A percentile compares a stretch with the other conserved stretches of the same genome.
Conservation (phyloP, 1,140 invertebrate genomes). For the Drosophila novamexicana region DNA sequence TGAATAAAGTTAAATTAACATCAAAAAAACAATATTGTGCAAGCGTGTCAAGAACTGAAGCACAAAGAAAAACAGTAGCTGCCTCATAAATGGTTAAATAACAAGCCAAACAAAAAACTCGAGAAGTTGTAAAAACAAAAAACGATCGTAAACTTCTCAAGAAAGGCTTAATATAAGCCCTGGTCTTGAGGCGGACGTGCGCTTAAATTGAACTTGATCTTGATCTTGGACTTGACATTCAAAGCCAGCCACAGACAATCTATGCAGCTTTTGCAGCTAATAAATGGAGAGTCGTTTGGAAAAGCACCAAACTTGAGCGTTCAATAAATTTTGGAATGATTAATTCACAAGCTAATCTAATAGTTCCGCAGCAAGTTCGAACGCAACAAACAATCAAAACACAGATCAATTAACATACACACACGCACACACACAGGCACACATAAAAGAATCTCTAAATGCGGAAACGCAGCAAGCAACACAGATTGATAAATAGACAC, state of each 20-base stretch:
- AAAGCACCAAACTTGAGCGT: slow-evolving; percentile 15
- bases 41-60: slow-evolving; percentile 13
- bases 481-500: slow-evolving; percentile 8
- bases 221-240: slow-evolving; percentile 62
- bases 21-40: slow-evolving; percentile 42
- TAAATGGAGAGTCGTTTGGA: slow-evolving; percentile 25
- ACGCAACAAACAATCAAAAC: slow-evolving; percentile 11
- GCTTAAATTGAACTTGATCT: slow-evolving; percentile 52
- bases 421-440: too few relatives aligned
- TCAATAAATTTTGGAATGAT: slow-evolving; percentile 29
- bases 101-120: slow-evolving; percentile 46
- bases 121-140: slow-evolving; percentile 54
- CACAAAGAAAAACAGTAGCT: slow-evolving; percentile 46
- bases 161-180: slow-evolving; percentile 43
- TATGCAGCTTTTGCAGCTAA: slow-evolving; percentile 18
- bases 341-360: slow-evolving; percentile 44
- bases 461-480: not conserved
- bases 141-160: slow-evolving; percentile 53
- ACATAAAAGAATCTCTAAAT: not conserved
- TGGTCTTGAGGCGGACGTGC: slow-evolving; percentile 34
- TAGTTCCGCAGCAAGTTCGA: slow-evolving; percentile 35
- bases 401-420: slow-evolving; percentile 63
- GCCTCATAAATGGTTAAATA: slow-evolving; percentile 56
- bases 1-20: slow-evolving; percentile 38
- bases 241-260: slow-evolving; percentile 25